Evolutionary conservation across 2,888 invertebrate genomes (phyloP).

Genomic region (Phyto melanocephala): DNA sequence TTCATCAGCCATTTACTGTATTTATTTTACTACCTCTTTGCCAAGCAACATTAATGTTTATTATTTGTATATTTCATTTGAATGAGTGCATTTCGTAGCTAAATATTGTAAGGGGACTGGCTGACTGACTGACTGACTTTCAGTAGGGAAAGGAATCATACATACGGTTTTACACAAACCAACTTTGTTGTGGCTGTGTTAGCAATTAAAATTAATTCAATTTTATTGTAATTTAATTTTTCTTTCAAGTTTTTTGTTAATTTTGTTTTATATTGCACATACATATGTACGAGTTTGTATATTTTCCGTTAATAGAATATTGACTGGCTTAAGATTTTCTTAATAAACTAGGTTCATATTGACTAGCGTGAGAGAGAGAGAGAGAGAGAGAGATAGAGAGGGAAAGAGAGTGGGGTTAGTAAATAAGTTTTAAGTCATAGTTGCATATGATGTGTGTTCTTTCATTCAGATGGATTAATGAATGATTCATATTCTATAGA

Average conservation of each 20-base stretch:
- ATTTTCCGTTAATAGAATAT: slow-evolving; percentile 14
- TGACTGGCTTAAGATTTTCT: slow-evolving; percentile 29
- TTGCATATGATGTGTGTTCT: slow-evolving; percentile 1
- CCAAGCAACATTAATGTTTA: slow-evolving; percentile 13
- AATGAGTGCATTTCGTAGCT: no score
- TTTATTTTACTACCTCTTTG: slow-evolving; percentile 18
- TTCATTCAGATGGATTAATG: slow-evolving; percentile 21
- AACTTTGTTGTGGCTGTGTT: slow-evolving; percentile 49
- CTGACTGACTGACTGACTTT: no score
- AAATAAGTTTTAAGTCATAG: slow-evolving; percentile 9
- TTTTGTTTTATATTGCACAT: slow-evolving; percentile 35
- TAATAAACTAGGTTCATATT: not conserved
- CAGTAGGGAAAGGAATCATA: not conserved
- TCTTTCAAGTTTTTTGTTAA: slow-evolving; percentile 16
- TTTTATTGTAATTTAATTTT: slow-evolving; percentile 53
- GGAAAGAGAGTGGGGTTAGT: no score
- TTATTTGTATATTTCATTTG: no score
- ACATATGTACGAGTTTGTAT: no score
- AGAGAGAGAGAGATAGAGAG: not conserved
- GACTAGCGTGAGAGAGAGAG: not conserved
- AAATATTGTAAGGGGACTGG: no score
- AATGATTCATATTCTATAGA: slow-evolving; percentile 41
- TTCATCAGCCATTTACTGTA: slow-evolving; percentile 31
- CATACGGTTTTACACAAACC: slow-evolving; percentile 22
- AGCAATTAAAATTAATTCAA: slow-evolving; percentile 58